Conservation (phyloP, 2,888 invertebrate species). For the Elmis aenea region DNA sequence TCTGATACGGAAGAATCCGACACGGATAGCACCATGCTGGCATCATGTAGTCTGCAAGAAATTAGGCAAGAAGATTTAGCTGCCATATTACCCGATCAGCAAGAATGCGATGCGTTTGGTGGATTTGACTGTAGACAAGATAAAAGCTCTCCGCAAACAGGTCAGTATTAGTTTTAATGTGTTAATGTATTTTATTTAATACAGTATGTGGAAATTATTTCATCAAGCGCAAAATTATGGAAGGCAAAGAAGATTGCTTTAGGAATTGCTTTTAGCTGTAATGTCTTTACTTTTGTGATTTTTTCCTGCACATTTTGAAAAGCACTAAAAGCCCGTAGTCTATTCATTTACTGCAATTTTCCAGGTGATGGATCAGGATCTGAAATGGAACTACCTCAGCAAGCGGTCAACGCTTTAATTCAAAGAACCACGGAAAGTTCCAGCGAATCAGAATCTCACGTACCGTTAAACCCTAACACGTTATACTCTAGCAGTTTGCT, state of each 20-base stretch:
- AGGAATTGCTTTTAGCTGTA: no score
- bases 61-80: constrained; percentile 76
- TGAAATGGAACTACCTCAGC: constrained; percentile 70
- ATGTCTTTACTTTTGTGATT: no score
- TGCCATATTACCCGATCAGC: constrained; percentile 71
- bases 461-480: constrained; percentile 49
- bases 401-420: constrained; percentile 71
- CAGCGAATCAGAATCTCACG: constrained; percentile 65
- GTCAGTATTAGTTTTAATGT: constrained; percentile 35
- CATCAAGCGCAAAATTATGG: no score
- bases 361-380: constrained; percentile 62
- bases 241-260: no score
- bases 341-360: constrained; percentile 3
- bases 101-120: constrained; percentile 50
- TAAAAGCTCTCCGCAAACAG: constrained; percentile 52
- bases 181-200: constrained; percentile 4
- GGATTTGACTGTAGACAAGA: constrained; percentile 42
- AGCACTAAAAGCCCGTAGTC: no score
- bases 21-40: constrained; percentile 53
- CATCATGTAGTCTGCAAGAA: constrained; percentile 58
- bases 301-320: no score
- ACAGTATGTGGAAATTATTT: constrained; percentile 1
- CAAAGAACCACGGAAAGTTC: constrained; percentile 69
- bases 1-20: constrained; percentile 45
- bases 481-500: constrained; percentile 64